phyloP scores from a whole-genome alignment of 2,888 invertebrate genomes.

The Trichogramma evanescens region DNA sequence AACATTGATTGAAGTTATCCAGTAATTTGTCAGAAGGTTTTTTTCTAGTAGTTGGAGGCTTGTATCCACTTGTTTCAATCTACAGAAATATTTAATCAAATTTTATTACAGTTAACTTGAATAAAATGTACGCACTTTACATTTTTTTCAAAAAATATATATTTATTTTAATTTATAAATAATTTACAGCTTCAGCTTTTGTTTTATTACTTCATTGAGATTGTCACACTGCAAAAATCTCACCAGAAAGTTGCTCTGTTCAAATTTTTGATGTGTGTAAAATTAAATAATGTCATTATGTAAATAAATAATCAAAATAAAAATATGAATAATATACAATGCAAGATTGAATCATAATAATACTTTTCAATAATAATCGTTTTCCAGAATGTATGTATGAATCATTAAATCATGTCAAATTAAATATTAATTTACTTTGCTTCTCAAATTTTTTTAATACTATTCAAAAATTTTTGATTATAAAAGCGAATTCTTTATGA shows the following conservation, averaged over 20 bases:
- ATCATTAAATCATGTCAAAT: not conserved
- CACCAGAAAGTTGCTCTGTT: too few relatives aligned
- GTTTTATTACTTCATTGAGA: not conserved
- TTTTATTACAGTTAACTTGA: constrained; percentile 29
- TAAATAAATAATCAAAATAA: not conserved
- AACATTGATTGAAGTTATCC: not conserved
- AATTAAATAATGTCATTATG: not conserved
- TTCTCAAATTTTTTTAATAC: not conserved
- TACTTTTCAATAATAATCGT: not conserved
- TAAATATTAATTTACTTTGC: not conserved
- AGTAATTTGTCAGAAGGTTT: constrained; percentile 13
- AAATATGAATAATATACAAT: not conserved
- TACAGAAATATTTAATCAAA: constrained; percentile 33
- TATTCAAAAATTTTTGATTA: not conserved
- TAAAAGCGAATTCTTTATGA: not conserved
- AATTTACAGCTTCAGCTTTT: not conserved
- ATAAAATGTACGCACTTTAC: not conserved
- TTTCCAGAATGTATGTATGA: too few relatives aligned
- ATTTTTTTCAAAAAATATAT: not conserved
- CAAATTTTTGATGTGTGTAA: not conserved
- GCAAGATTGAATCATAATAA: not conserved
- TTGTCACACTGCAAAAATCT: not conserved
- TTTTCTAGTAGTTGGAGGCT: constrained; percentile 29
- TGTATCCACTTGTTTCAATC: constrained; percentile 28
- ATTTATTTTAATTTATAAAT: not conserved